Evolutionary conservation across 1,140 invertebrate species (phyloP).

Genomic region (Anoplolepis gracilipes): DNA sequence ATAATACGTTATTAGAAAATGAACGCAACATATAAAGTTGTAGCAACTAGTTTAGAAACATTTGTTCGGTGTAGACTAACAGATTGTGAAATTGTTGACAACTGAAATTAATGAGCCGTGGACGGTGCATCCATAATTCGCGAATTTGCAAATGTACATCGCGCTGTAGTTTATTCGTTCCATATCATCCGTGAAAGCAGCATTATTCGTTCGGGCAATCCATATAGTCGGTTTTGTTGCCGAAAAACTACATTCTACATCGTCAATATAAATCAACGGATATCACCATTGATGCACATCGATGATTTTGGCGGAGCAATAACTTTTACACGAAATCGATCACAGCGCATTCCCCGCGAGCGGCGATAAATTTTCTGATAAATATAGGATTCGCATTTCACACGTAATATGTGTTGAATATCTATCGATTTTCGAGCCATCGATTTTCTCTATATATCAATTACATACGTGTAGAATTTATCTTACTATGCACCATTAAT

Average conservation of each 20-base stretch:
- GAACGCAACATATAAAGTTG: slow-evolving; percentile 22
- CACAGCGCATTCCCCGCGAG: slow-evolving; percentile 19
- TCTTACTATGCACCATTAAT: slow-evolving; percentile 1
- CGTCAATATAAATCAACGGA: slow-evolving; percentile 47
- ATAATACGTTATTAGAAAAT: slow-evolving; percentile 5
- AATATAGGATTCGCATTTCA: slow-evolving; percentile 36
- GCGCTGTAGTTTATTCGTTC: slow-evolving; percentile 38
- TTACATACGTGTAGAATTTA: background rate
- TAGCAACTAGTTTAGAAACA: slow-evolving; percentile 7
- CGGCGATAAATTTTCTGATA: slow-evolving; percentile 35
- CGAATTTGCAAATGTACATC: background rate
- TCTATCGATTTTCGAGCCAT: slow-evolving; percentile 16
- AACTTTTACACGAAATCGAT: slow-evolving; percentile 40
- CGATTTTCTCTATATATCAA: slow-evolving; percentile 24
- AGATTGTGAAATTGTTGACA: slow-evolving; percentile 60
- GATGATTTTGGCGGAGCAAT: slow-evolving; percentile 50
- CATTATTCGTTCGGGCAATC: slow-evolving; percentile 20
- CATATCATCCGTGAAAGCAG: slow-evolving; percentile 34
- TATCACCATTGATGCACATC: slow-evolving; percentile 60
- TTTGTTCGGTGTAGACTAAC: slow-evolving; percentile 13
- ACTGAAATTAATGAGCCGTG: slow-evolving; percentile 51
- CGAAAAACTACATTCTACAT: slow-evolving; percentile 32
- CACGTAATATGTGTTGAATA: slow-evolving; percentile 17
- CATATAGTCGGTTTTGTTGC: slow-evolving; percentile 12
- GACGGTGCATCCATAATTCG: slow-evolving; percentile 25